These are phyloP conservation scores for Muscidifurax raptorellus DNA, from an alignment of 1,140 invertebrate genomes.

Conservation along the genomic window DNA sequence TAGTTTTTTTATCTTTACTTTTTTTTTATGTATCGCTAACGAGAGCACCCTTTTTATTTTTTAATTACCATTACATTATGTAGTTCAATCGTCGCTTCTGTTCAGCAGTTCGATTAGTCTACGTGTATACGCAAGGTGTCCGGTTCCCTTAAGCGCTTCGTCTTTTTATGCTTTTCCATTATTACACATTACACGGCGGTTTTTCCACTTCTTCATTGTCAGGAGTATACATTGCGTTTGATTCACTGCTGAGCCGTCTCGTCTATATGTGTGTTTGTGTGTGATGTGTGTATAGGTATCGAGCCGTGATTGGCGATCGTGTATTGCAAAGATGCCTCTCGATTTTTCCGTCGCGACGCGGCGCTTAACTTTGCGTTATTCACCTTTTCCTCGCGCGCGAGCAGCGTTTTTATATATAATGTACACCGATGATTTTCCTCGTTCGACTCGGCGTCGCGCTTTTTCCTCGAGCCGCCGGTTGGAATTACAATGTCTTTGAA, in stretches of 20 bases:
- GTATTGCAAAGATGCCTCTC: conserved; percentile 62
- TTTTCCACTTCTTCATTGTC: neutral
- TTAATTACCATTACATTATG: conserved; percentile 7
- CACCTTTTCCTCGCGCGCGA: conserved; percentile 27
- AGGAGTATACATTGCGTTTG: conserved; percentile 65
- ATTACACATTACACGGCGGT: neutral
- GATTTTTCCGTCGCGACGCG: neutral
- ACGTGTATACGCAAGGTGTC: conserved; percentile 23
- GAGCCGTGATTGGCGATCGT: conserved; percentile 66
- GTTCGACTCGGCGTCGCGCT: neutral
- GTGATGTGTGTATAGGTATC: conserved; percentile 33
- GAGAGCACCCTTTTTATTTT: conserved; percentile 36
- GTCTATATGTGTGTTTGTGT: neutral
- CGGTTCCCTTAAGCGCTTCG: conserved; percentile 28
- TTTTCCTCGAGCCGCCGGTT: conserved; percentile 30
- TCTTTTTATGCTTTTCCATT: conserved; percentile 18
- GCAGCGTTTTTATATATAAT: no score
- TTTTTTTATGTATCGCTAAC: conserved; percentile 24
- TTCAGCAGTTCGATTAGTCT: conserved; percentile 36
- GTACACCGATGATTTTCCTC: conserved; percentile 39
- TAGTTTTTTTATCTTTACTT: conserved; percentile 53
- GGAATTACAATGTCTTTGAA: neutral
- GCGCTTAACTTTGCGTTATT: neutral
- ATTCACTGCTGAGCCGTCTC: conserved; percentile 68
- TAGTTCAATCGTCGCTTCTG: conserved; percentile 33